A percentile compares a stretch with the other conserved stretches of the same genome.
These are phyloP conservation scores for Tetranychus urticae DNA, from an alignment of 1,140 invertebrate genomes.

Conservation along the genomic window DNA sequence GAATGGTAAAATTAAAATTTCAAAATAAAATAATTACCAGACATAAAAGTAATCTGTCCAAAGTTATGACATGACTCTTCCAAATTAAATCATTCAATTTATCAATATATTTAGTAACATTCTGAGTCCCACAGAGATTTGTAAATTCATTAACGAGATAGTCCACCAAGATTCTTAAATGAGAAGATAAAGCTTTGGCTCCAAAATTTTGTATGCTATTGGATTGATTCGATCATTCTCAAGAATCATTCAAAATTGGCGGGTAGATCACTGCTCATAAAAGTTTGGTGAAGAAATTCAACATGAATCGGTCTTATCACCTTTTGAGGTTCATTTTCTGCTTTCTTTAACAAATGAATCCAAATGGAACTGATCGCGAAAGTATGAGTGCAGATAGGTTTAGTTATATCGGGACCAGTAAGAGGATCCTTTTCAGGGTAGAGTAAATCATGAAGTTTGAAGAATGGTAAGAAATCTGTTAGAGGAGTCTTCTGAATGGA, in stretches of 20 bases:
- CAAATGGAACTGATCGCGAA: slow-evolving; percentile 86
- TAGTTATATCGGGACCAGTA: slow-evolving; percentile 62
- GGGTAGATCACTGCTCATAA: slow-evolving; percentile 16
- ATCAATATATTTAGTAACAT: slow-evolving; percentile 70
- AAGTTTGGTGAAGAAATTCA: slow-evolving; percentile 38
- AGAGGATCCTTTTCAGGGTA: slow-evolving; percentile 76
- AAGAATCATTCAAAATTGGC: slow-evolving; percentile 48
- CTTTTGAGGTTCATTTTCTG: slow-evolving; percentile 45
- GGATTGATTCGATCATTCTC: slow-evolving; percentile 64
- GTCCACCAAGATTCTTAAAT: slow-evolving; percentile 79
- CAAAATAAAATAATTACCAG: slow-evolving; percentile 26
- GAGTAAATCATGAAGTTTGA: slow-evolving; percentile 69
- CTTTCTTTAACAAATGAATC: slow-evolving; percentile 84
- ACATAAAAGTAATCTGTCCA: slow-evolving; percentile 71
- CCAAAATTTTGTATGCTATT: slow-evolving; percentile 85
- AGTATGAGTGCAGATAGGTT: slow-evolving; percentile 56
- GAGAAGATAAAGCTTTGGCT: slow-evolving; percentile 60
- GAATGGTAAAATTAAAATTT: slow-evolving; percentile 16
- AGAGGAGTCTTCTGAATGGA: slow-evolving; percentile 82
- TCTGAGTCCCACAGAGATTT: slow-evolving; percentile 48
- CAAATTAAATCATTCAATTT: slow-evolving; percentile 88
- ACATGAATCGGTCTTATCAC: slow-evolving; percentile 50
- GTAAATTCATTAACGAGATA: slow-evolving; percentile 77
- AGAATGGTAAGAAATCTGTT: slow-evolving; percentile 59
- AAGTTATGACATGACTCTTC: slow-evolving; percentile 87